Base-by-base conservation (phyloP, 1,140 invertebrate genomes). In the Andricus grossulariae region DNA sequence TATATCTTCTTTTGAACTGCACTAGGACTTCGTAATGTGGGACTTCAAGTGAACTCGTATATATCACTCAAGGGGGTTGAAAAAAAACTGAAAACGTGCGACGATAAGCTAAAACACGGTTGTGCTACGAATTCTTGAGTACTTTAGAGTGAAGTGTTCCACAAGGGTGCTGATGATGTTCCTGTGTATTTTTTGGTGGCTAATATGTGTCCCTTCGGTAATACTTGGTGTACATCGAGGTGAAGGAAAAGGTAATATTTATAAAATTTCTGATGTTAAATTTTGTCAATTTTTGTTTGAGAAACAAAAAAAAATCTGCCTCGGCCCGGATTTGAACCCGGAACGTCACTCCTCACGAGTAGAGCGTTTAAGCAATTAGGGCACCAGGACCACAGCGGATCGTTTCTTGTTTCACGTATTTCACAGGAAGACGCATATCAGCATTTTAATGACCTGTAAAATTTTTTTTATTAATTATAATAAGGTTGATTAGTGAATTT, bases 241-340 rank as follows among this genome's bases (percentile, higher is more conserved):
- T 32, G 90, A 91, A 39, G 90, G 90, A 50, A 91, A 87, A 87
- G 87, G 89, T 91, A 86, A 87, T 83, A 85, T 75, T 70, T 75
- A 74, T 32, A 2, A 32, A 32, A 2, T 25, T 25, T 25, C 3
- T 3, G 25, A 25, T 25, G 1, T 25, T 25, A 25, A 25, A 25
- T 2, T 2, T 25, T 25, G 25, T 25, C 25, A 32, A 32, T 3
- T 32, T 2, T 32, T 32, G n/a, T 32, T 2, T 32, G 0, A 32
- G 25, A 5, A 32, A 32, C 2, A 3, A 5, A 5, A 5, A 5
- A 32, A 32, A 32, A 32, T 0, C 2, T 32, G 25, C 25, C 25
- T 32, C 4, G 25, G 25, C 25, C 25, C 2, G 25, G 25, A 32
- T 32, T 32, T 32, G 25, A 32, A 32, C 4, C 2, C 2, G 4